Base-by-base conservation (phyloP, 2,113 vertebrate species). In the Drymodes brunneopygia region DNA sequence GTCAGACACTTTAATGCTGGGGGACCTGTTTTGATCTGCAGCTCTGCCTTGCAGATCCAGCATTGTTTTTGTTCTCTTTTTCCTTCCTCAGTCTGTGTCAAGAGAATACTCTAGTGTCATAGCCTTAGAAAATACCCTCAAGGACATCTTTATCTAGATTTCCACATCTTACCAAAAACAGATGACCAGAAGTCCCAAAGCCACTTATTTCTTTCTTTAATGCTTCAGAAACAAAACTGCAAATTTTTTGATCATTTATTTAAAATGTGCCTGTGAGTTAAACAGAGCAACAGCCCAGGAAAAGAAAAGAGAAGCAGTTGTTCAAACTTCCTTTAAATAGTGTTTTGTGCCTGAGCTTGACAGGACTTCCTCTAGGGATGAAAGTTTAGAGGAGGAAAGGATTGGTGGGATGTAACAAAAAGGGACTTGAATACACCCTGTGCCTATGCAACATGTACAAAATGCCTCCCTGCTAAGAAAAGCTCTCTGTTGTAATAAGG, bases 1-100 rank as follows among this genome's bases (percentile, higher is more conserved):
- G 58, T 23, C 0, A 0, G 28, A 48, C 5, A 9, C 27, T 50
- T 35, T 28, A 66, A 61, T 0, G 2, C 1, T 10, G 77, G 73
- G 36, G 54, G 23, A 90, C 6, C 1, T 78, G 10, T 48, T 91
- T 81, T 66, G 38, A 73, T 73, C 47, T 77, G n/a, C 33, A 73
- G 5, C 50, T 94, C 42, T 81, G 33, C 23, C 38, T 65, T 21
- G 28, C 21, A 66, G 27, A 15, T 58, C 28, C 24, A 81, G 42
- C 21, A 33, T 10, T 5, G 2, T 4, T 92, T 91, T 77, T 80
- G 7, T 42, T 94, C 31, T 77, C 28, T 44, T 83, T 94, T 74
- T 22, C 9, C 20, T 61, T 84, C 72, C 45, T 86, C 42, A 35
- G 15, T 38, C 15, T 42, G 18, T 81, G 28, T 82, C 40, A 82